phyloP scores from a whole-genome alignment of 2,888 invertebrate genomes.

The Darwinula stevensoni region DNA sequence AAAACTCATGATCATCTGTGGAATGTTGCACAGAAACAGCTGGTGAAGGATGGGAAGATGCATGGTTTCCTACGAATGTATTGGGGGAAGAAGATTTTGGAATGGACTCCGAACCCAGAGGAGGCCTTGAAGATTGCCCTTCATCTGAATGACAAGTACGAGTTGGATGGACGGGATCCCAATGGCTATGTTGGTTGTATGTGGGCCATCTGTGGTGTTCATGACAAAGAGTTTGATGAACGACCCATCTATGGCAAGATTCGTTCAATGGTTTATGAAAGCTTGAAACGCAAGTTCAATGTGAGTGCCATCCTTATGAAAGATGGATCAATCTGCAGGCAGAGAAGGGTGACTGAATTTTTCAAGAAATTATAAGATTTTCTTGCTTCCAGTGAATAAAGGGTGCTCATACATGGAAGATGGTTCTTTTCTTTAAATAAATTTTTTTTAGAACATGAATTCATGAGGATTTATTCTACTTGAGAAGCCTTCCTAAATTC shows the following conservation, averaged over 20 bases:
- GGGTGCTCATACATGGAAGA: too few species aligned
- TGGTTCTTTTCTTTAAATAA: too few species aligned
- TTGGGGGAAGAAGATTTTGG: conserved; percentile 79
- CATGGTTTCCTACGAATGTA: conserved; percentile 81
- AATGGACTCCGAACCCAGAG: conserved; percentile 56
- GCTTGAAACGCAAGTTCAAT: conserved; percentile 60
- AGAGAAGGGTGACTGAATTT: too few species aligned
- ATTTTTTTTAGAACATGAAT: too few species aligned
- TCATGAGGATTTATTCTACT: too few species aligned
- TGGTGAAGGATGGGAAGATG: conserved; percentile 57
- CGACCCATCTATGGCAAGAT: conserved; percentile 62
- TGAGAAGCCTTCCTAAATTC: too few species aligned
- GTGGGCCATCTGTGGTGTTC: conserved; percentile 79
- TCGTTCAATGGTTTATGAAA: conserved; percentile 68
- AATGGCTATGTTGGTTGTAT: conserved; percentile 78
- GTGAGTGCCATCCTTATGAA: conserved; percentile 33
- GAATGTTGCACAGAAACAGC: conserved; percentile 57
- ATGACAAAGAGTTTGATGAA: conserved; percentile 73
- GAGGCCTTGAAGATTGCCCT: conserved; percentile 43
- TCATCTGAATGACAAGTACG: conserved; percentile 58
- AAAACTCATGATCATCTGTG: conserved; percentile 61
- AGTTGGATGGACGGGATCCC: conserved; percentile 60
- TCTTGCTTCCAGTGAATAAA: too few species aligned
- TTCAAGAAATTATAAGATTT: too few species aligned
- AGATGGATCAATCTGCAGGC: too few species aligned